Evolutionary conservation across 2,797 vertebrate species (phyloP), one percentile per base, ranked within the genome.

Genomic region (Agapornis canus): DNA sequence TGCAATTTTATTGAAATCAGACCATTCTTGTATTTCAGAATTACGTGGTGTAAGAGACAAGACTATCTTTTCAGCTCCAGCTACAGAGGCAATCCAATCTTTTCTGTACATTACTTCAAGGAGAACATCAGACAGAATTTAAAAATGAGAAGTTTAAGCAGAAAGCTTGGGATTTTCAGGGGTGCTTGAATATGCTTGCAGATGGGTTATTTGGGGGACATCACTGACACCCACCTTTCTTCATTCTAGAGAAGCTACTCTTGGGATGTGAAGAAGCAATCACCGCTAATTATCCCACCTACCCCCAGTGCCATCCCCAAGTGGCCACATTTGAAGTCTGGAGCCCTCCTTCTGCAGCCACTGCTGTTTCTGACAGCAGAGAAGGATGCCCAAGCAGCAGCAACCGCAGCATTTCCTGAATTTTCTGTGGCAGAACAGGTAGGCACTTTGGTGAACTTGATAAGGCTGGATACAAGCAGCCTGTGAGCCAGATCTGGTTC

Each of bases 1-100:
- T 73, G 56, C 23, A 17, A 57, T 73, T 90, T 94, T 60, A 89
- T 51, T 85, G 76, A 91, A 89, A 89, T 85, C 78, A 89, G 69
- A 85, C 31, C 5, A 26, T 63, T 94, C 48, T 65, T 87, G 31
- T 39, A 85, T 72, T 82, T 94, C 4, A 15, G 32, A 45, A 60
- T 72, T 83, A 45, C 9, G 80, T 25, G 9, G 29, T 80, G 14
- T 73, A 42, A 59, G 10, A 79, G 40, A 25, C 47, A 59, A 59
- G 32, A 65, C 45, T 54, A 11, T 45, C 19, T 87, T 82, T 87
- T 64, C 59, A 86, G n/a, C 22, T 90, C 29, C 29, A 54, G 32
- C 71, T 49, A 61, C 6, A 8, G 39, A 94, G 27, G 15, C 31
- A 73, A 40, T 25, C 13, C 11, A 64, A 68, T 47, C 12, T 88